Conservation (phyloP, 2,797 vertebrate species). For the Anguilla megastoma region DNA sequence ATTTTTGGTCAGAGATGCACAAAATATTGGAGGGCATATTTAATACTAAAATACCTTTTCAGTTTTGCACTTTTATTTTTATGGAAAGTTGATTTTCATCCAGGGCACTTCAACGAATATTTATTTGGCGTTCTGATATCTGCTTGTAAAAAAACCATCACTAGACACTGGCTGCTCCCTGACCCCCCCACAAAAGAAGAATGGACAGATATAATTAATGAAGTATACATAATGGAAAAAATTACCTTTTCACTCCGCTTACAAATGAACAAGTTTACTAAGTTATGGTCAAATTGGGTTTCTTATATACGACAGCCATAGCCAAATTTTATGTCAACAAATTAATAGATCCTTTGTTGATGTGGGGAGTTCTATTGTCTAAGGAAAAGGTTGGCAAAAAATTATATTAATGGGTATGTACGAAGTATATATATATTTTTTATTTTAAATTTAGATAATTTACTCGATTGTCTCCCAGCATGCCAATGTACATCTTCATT, state of each 20-base stretch:
- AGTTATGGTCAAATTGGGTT: conserved; percentile 12
- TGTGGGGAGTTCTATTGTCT: not conserved
- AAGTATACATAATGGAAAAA: conserved; percentile 30
- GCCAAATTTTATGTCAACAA: conserved; percentile 18
- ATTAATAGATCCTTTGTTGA: not conserved
- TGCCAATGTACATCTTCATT: too few relatives aligned
- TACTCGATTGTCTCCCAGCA: too few relatives aligned
- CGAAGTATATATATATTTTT: too few relatives aligned
- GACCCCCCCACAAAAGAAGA: conserved; percentile 14
- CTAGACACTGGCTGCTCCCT: not conserved
- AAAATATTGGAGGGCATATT: too few relatives aligned
- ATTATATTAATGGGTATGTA: too few relatives aligned
- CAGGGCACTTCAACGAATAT: conserved; percentile 4
- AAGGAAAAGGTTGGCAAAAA: too few relatives aligned
- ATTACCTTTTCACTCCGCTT: not conserved
- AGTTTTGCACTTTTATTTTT: too few relatives aligned
- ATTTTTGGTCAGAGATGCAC: too few relatives aligned
- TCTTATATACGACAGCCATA: not conserved
- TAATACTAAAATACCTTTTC: too few relatives aligned
- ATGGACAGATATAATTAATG: conserved; percentile 3
- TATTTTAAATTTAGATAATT: too few relatives aligned
- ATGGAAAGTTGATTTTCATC: not conserved
- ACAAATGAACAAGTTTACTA: not conserved
- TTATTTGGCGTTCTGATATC: conserved; percentile 29
- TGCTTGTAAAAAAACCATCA: not conserved